These are phyloP conservation scores for Amblyopsis rosae DNA, from an alignment of 2,113 vertebrate species.

Conservation along the genomic window DNA sequence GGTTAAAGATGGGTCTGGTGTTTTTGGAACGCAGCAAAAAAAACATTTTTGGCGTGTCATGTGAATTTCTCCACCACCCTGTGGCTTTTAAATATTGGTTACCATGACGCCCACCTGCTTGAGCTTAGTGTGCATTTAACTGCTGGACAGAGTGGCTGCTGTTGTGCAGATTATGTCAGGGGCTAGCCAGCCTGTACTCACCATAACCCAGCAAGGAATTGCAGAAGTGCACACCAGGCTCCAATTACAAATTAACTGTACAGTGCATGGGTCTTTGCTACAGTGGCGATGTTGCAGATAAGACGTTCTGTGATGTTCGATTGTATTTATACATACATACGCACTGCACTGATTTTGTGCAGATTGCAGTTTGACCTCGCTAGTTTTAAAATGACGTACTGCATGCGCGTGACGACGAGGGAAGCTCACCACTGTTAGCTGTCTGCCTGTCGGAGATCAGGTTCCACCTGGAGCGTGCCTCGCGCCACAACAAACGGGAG, in stretches of 20 bases:
- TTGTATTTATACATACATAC: neutral
- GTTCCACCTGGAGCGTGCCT: conserved; percentile 67
- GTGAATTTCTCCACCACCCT: neutral
- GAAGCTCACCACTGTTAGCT: neutral
- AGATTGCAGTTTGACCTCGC: neutral
- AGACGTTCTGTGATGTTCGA: neutral
- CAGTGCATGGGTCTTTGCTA: conserved; percentile 7
- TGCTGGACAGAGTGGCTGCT: neutral
- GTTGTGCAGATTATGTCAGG: conserved; percentile 23
- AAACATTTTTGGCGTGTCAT: neutral
- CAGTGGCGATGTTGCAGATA: conserved; percentile 9
- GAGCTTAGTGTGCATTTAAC: neutral
- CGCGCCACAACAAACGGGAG: conserved; percentile 61
- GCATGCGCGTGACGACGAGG: neutral
- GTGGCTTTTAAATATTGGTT: conserved; percentile 2
- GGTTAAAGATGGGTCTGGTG: neutral
- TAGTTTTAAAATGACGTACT: neutral
- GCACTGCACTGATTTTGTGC: neutral
- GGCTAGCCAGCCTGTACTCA: conserved; percentile 6
- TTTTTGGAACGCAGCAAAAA: too few species aligned
- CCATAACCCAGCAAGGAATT: conserved; percentile 18
- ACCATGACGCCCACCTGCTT: neutral
- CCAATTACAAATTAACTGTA: too few species aligned
- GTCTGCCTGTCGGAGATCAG: conserved; percentile 41
- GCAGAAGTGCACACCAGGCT: conserved; percentile 21